A percentile compares a stretch with the other conserved stretches of the same genome.
These are phyloP conservation scores for Catamblyrhynchus diadema DNA, from an alignment of 2,797 vertebrate genomes.

Conservation along the genomic window DNA sequence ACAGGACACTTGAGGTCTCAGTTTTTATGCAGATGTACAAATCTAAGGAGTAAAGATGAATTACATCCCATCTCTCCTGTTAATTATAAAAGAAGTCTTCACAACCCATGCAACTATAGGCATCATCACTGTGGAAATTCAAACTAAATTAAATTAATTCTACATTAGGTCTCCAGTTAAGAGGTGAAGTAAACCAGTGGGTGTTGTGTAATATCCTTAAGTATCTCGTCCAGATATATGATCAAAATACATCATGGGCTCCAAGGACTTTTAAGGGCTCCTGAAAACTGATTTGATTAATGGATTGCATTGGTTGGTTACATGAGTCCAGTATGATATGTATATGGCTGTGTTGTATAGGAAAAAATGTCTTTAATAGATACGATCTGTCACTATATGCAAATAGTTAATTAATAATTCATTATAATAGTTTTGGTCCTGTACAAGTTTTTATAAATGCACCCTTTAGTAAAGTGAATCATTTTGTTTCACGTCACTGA, in stretches of 20 bases:
- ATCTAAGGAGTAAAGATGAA: neutral
- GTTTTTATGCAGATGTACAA: neutral
- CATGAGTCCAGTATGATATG: neutral
- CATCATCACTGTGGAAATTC: neutral
- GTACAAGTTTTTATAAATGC: neutral
- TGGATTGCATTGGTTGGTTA: neutral
- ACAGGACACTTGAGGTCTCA: neutral
- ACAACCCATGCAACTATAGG: neutral
- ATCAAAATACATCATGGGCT: neutral
- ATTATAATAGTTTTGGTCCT: neutral
- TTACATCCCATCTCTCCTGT: neutral
- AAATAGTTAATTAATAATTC: neutral
- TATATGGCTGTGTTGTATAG: neutral
- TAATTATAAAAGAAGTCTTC: neutral
- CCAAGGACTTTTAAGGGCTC: neutral
- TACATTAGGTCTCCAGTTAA: neutral
- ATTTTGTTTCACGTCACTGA: neutral
- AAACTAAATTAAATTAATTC: neutral
- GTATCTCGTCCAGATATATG: neutral
- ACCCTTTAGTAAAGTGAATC: neutral
- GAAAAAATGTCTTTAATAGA: neutral
- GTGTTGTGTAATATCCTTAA: neutral
- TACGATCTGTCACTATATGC: neutral
- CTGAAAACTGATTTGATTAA: neutral
- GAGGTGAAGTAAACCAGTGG: neutral